Evolutionary conservation across 2,113 vertebrate genomes (phyloP), one percentile per base, ranked within the genome.

Genomic region (Triplophysa dalaica): DNA sequence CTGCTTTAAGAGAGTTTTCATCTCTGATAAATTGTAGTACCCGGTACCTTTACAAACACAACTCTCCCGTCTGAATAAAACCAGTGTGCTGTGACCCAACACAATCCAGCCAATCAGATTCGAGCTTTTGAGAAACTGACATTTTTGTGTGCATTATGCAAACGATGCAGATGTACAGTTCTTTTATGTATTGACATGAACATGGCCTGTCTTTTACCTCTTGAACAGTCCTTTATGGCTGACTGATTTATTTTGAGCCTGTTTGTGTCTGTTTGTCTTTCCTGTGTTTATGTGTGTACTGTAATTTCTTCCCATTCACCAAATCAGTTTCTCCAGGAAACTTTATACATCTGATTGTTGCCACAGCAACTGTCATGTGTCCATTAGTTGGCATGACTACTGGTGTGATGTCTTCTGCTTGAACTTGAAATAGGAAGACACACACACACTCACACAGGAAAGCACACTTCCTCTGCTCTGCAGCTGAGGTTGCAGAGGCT

Each of bases 271-370:
- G 24, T 24, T 10, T 7, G n/a, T 21, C 54, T 54, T 24, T 76
- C 17, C 26, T 41, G 29, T 21, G 29, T 22, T 11, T 41, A n/a
- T 73, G 45, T 80, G 13, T 43, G 29, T 78, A 1, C 50, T 77
- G 5, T 24, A 50, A 45, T 75, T 62, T 21, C 11, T 41, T 62
- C 58, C 17, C 72, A 24, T 62, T 62, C 41, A 62, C 72, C 72
- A 62, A 62, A 69, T 74, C 72, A 43, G 56, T 48, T 29, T 68
- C 69, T 76, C 6, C 77, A 43, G 24, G 80, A 41, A 17, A 29
- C 54, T 45, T 14, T 58, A 70, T 77, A 43, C 82, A 81, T 85
- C 83, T 70, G 75, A 62, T 85, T 13, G 68, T 84, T 89, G 81
- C 81, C 87, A 65, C 45, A 78, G 74, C 62, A 78, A 67, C 67